Evolutionary conservation across 1,140 invertebrate genomes (phyloP), one percentile per base, ranked within the genome.

Genomic region (Plutomurus gul): DNA sequence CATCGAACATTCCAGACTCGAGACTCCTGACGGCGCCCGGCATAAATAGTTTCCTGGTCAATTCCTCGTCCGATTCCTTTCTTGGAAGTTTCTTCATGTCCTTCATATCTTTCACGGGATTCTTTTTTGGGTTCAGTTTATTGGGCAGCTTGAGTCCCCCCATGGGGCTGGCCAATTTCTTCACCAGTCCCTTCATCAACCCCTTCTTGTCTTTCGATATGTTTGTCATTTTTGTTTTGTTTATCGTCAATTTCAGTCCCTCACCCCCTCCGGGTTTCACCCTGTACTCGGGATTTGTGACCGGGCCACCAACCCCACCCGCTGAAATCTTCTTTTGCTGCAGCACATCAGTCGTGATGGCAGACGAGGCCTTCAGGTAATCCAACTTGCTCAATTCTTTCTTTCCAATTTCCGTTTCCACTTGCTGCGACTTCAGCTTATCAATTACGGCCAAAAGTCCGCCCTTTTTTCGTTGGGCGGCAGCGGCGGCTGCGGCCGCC

Each of bases 191-290:
- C n/a, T 75, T 79, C 0, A 76, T n/a, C 11, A 37, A n/a, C 18
- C 30, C 33, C 65, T 71, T 49, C 30, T 74, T 65, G 20, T 78
- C 70, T 75, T 82, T 82, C 85, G 90, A 30, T 37, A 79, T 13
- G 8, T 39, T 22, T 0, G 72, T 56, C 47, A 77, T 65, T 75
- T 82, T 73, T 47, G 93, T 94, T 88, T 95, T 96, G 84, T 95
- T 96, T 8, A 96, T 94, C 0, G 94, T 96, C 11, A 96, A 90
- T 85, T 95, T 96, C 86, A 96, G 93, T 0, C 94, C 94, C 56
- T 83, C 80, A 13, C 80, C 79, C 84, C 94, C 94, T 1, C 91
- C 92, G 82, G 91, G 91, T 84, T 95, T 95, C 0, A 95, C 92
- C 90, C 94, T 94, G 83, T 95, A 96, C 83, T 95, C 94, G 1